Base-by-base conservation (phyloP, 2,797 vertebrate species). In the Emys orbicularis region DNA sequence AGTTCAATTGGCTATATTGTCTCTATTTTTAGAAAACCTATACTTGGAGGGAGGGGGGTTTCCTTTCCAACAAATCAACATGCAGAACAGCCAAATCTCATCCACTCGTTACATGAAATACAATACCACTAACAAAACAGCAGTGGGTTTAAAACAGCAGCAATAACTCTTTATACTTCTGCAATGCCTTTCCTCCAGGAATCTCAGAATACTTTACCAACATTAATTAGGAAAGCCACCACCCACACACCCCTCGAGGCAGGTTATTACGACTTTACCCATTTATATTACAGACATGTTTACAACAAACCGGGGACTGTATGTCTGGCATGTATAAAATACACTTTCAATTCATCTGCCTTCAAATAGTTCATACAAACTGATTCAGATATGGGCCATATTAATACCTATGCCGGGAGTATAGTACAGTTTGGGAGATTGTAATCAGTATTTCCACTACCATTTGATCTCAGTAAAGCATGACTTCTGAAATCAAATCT, bases 61-160 rank as follows among this genome's bases (percentile, higher is more conserved):
- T 68, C 79, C 52, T 52, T n/a, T 52, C 49, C 72, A 72, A 49
- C 79, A 82, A 44, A 79, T 86, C 68, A 83, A 57, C 79, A 93
- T 83, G 81, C 84, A 47, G 44, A 89, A 82, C 44, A n/a, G 59
- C 72, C 65, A 25, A 44, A 83, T 52, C 79, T 81, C 53, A 49
- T 41, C 83, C 57, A 77, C 79, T 61, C 81, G 52, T 65, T 56
- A 86, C 56, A 83, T 68, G 83, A 86, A 93, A 89, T 56, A 85
- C 53, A 86, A 57, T 89, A 79, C 86, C 79, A 89, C 68, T 89
- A 86, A 88, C 79, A 79, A 83, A 89, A 82, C 34, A 83, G 81
- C 83, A 68, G 50, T 83, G 15, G 41, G 79, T 86, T 89, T 93
- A 82, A 79, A 93, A 92, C 83, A 85, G 65, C 79, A 92, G 88